These are phyloP conservation scores for Heterotilapia buettikoferi DNA, from an alignment of 2,113 vertebrate species.

Conservation along the genomic window DNA sequence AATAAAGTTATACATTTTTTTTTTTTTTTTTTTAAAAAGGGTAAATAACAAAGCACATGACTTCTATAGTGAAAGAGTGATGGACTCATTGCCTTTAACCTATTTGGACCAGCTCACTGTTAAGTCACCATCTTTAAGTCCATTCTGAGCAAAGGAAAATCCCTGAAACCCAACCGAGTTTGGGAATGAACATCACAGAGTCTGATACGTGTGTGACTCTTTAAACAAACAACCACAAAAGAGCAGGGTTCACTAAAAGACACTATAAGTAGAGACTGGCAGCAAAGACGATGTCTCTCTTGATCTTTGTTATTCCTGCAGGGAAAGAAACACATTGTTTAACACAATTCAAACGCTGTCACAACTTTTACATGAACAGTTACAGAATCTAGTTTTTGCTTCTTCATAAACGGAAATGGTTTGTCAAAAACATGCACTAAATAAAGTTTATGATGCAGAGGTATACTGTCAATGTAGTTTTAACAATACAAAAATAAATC, in stretches of 20 bases:
- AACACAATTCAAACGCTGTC: not conserved
- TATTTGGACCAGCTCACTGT: not conserved
- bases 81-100: not conserved
- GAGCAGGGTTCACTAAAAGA: not conserved
- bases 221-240: not conserved
- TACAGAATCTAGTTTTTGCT: not conserved
- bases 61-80: not conserved
- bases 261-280: constrained; percentile 92
- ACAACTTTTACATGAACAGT: not conserved
- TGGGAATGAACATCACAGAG: not conserved
- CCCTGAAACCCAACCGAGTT: not conserved
- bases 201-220: not conserved
- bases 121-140: not conserved
- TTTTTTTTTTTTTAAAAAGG: no score
- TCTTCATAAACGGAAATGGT: not conserved
- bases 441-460: not conserved
- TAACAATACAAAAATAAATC: not conserved
- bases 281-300: constrained; percentile 97
- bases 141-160: not conserved
- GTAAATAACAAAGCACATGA: not conserved
- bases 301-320: constrained; percentile 95
- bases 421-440: not conserved
- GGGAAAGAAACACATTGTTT: not conserved
- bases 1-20: not conserved
- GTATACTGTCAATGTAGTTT: not conserved